Conservation (phyloP, 2,797 vertebrate species). For the Lophotriccus pileatus region DNA sequence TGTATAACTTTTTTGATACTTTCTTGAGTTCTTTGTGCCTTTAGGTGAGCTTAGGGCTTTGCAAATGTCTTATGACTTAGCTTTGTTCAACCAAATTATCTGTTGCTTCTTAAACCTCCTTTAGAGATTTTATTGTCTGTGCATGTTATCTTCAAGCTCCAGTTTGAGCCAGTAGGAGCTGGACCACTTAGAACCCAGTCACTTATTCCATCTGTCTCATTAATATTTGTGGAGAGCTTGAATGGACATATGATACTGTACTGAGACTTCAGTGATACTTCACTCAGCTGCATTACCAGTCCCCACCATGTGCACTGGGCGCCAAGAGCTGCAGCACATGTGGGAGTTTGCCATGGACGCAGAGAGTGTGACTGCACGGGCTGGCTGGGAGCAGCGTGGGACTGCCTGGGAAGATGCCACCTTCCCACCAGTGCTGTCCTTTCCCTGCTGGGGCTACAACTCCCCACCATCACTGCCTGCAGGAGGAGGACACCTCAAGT, state of each 20-base stretch:
- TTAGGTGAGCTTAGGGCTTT: slow-evolving; percentile 41
- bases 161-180: neutral
- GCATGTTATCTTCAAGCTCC: neutral
- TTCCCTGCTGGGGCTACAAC: neutral
- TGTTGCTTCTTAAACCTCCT: neutral
- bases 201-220: neutral
- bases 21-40: slow-evolving; percentile 68
- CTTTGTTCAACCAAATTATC: slow-evolving; percentile 16
- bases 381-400: neutral
- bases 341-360: neutral
- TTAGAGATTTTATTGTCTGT: neutral
- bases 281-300: neutral
- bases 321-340: neutral
- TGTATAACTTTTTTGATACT: slow-evolving; percentile 74
- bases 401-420: neutral
- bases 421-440: neutral
- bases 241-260: neutral
- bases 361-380: neutral
- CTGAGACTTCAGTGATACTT: neutral
- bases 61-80: slow-evolving; percentile 15
- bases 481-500: neutral
- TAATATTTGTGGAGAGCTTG: neutral
- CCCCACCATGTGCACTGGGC: neutral
- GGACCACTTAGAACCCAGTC: neutral
- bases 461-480: neutral